Conservation (phyloP, 2,113 vertebrate species). For the Gracilinanus agilis region DNA sequence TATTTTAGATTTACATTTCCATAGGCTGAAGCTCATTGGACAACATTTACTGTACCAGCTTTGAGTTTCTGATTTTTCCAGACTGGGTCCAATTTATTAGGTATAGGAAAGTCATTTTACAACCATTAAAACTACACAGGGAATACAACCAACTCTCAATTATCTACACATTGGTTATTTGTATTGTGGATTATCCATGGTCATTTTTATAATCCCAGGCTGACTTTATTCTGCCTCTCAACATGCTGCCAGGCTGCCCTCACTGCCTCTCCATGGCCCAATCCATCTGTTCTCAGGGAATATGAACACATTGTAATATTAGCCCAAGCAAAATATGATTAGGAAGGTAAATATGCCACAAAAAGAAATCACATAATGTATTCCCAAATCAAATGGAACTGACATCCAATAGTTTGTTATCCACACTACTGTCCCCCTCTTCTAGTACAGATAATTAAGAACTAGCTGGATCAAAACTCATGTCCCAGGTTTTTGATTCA, state of each 20-base stretch:
- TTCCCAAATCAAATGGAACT: constrained; percentile 5
- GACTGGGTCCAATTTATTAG: background rate
- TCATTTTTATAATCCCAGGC: constrained; percentile 5
- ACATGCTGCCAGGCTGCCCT: background rate
- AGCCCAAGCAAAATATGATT: constrained; percentile 5
- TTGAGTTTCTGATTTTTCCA: background rate
- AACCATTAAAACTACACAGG: background rate
- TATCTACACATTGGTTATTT: background rate
- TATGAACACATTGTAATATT: constrained; percentile 9
- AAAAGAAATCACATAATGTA: constrained; percentile 6
- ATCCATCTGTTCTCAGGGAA: constrained; percentile 7
- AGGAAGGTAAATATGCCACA: background rate
- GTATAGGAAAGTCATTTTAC: background rate
- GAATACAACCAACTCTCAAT: constrained; percentile 1
- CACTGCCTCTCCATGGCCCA: background rate
- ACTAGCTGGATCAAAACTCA: background rate
- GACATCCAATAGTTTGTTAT: background rate
- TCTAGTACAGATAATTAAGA: background rate
- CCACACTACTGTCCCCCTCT: background rate
- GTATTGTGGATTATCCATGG: constrained; percentile 7
- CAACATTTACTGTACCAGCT: background rate
- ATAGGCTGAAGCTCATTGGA: background rate
- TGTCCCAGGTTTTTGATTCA: background rate
- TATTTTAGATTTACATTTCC: background rate
- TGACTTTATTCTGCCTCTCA: background rate